Evolutionary conservation across 2,888 invertebrate genomes (phyloP), one percentile per base, ranked within the genome.

Genomic region (Andrena hattorfiana): DNA sequence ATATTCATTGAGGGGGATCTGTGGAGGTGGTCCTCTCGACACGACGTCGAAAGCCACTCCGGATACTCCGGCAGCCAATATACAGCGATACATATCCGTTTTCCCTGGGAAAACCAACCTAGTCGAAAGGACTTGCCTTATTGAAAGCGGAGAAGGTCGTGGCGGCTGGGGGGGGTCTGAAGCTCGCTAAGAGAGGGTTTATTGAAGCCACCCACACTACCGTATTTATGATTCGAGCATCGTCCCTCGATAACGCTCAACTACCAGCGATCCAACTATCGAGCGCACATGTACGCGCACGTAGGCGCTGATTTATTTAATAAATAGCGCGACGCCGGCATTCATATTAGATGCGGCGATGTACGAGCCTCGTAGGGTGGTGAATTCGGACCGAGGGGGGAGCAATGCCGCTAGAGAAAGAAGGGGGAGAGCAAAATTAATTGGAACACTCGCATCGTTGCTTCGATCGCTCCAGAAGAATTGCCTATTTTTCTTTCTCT

Each of bases 251-350:
- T 73, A 80, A 81, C 79, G 63, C 67, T 79, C 63, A 42, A 51
- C 81, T 60, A 66, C 51, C 72, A 54, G 32, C 49, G 51, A 70
- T 80, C 77, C 77, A 49, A 68, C 76, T 73, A 81, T 77, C 72
- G 64, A 4, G 10, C 56, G 30, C 48, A 23, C 51, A 26, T 54
- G 54, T 59, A 16, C 23, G 48, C 26, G 63, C 35, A 48, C 32
- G 28, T 51, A 23, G 51, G 62, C 66, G 83, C 86, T 88, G 90
- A 90, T 90, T 90, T 89, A 87, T 90, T 90, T 90, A 89, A 90
- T 90, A 90, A 90, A 89, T 87, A 84, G 67, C 79, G 82, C 72
- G 77, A 70, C 75, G 80, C 69, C 69, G 78, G 80, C 85, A 85
- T 89, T 90, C 85, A 81, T 85, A 86, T 86, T 85, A 86, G 83